Base-by-base conservation (phyloP, 2,797 vertebrate species). In the Tinamus major region DNA sequence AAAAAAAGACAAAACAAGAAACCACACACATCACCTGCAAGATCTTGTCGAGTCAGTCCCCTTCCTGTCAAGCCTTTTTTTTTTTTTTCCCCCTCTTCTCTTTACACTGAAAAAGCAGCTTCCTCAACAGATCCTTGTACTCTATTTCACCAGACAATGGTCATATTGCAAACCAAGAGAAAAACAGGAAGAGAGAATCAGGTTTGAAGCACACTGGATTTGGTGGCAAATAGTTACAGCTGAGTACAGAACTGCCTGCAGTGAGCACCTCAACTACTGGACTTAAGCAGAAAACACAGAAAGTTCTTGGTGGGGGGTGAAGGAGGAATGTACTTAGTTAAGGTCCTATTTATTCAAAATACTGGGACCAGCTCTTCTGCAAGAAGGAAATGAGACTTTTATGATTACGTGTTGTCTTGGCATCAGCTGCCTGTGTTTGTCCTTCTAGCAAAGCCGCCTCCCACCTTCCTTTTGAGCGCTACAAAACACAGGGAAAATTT, bases 101-200 rank as follows among this genome's bases (percentile, higher is more conserved):
- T 35, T 35, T 35, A 35, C 35, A 55, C 44, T 49, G 80, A 76
- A 89, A 80, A 7, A 79, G 41, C 61, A 81, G 82, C 71, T 86
- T 92, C 87, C 87, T 92, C 67, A 82, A 55, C 14, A 77, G 78
- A 88, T 68, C 68, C 61, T 51, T 41, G 20, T 8, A 16, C 70
- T 77, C 64, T 85, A 61, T 41, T 39, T 31, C 10, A 64, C 29
- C 75, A 92, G 77, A 83, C 82, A 90, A 70, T 1, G 1, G 21
- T 1, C 77, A 39, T 6, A 0, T 26, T 61, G 56, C 89, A 87
- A 87, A 51, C 24, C 67, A 79, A 33, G 2, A 1, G 44, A 7
- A 76, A 92, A 94, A 68, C 83, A 84, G 89, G 91, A 95, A 94
- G 92, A 88, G 31, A 94, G 27, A 86, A 90, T 27, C 41, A 33